Evolutionary conservation across 2,797 vertebrate species (phyloP), one percentile per base, ranked within the genome.

Genomic region (Lithobates sylvaticus): DNA sequence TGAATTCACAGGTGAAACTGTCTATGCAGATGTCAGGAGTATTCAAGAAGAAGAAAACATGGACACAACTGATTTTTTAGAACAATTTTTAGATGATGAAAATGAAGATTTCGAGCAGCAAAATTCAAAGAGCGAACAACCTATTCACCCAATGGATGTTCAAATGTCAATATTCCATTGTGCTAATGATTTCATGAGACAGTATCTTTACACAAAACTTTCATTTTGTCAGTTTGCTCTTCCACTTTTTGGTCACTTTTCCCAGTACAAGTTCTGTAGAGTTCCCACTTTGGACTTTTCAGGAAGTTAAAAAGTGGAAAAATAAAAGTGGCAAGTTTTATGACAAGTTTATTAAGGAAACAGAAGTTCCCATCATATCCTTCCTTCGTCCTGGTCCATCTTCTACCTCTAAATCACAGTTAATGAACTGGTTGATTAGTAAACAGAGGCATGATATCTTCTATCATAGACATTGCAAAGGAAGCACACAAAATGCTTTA

Each of bases 131-230:
- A 8, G 23, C 15, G 21, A 26, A 9, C 16, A 64, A 32, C 5
- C 47, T 21, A 80, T 94, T 23, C 92, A 94, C 79, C 94, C 93
- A 72, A 91, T 95, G 91, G 93, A 95, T 64, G 87, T 94, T 42
- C 94, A 95, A 65, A 95, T 95, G 93, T 89, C 92, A 68, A 88
- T 93, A 77, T 92, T 92, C 88, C 90, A 94, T 88, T 93, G 93
- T 86, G 91, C 93, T 86, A 93, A 95, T 87, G 73, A 87, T 67
- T 94, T 94, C 69, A 88, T 94, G 2, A 91, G 91, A 50, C 93
- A 95, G 77, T 90, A 90, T 36, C 92, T 96, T 86, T 89, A 92
- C 0, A 88, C 76, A 65, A 95, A 95, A 81, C 89, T 93, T 64
- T 88, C 89, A 36, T 69, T 88, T 77, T 93, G 94, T 89, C 95